Evolutionary conservation across 2,888 invertebrate genomes (phyloP), one percentile per base, ranked within the genome.

Genomic region (Falcaria lacertinaria): DNA sequence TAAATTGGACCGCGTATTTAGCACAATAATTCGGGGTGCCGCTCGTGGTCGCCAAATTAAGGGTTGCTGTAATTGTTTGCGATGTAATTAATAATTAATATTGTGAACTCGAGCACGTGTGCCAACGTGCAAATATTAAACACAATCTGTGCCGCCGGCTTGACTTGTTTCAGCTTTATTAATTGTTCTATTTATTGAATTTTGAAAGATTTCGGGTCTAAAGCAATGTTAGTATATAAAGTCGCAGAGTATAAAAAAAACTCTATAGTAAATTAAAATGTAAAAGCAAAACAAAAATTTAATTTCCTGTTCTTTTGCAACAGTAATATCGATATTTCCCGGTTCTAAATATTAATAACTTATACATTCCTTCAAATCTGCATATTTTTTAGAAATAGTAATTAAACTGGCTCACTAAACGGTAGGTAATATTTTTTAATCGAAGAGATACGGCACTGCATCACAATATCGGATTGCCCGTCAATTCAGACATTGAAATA

Each of bases 1-100:
- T 86, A 85, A 87, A 84, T 83, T 84, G 76, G 75, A 69, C 73
- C 67, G 69, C 76, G 80, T 80, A 81, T 86, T 84, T 86, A 80
- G 80, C 80, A 74, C 78, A 76, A 82, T 83, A 83, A 84, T 86
- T 83, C 71, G 74, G 75, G 74, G 64, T 70, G 66, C 69, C 69
- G 65, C 57, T 76, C 75, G 77, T 69, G 80, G 78, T 74, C 74
- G 69, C 65, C 69, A 65, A 80, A 77, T 79, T 74, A 77, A 77
- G 72, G 74, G 77, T 69, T 62, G 64, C 70, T 67, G 74, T 82
- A 82, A 85, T 81, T 83, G 81, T 83, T 83, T 80, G 77, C 69
- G 63, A 74, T 79, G 72, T 80, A 80, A 84, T 84, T 82, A 80
- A 78, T 81, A 81, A 78, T 80, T 77, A 74, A 76, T 77, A 75